A percentile compares a stretch with the other conserved stretches of the same genome.
These are phyloP conservation scores for Halocaridina rubra DNA, from an alignment of 2,888 invertebrate genomes.

Conservation along the genomic window DNA sequence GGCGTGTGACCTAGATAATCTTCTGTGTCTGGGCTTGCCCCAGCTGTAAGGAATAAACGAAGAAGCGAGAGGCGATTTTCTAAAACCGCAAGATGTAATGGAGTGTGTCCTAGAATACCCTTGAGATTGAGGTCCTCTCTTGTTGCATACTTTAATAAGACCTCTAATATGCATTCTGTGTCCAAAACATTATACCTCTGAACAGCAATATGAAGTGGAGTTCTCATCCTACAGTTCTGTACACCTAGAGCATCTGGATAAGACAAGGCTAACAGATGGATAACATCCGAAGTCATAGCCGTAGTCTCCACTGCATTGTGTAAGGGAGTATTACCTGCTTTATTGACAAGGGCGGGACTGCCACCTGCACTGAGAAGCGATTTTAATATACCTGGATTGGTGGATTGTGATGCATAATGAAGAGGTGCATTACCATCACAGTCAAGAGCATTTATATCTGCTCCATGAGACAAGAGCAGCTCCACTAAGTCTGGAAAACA, in stretches of 20 bases:
- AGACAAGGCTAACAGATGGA: slow-evolving; percentile 15
- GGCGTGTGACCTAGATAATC: slow-evolving; percentile 65
- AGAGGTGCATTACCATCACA: slow-evolving; percentile 38
- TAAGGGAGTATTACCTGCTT: slow-evolving; percentile 47
- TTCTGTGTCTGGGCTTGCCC: slow-evolving; percentile 64
- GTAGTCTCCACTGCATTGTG: slow-evolving; percentile 47
- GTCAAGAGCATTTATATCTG: slow-evolving; percentile 34
- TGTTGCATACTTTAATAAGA: slow-evolving; percentile 32
- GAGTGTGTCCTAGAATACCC: slow-evolving; percentile 62
- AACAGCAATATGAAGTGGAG: slow-evolving; percentile 45
- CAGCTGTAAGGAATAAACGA: slow-evolving; percentile 63
- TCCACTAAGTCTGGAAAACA: slow-evolving; percentile 51
- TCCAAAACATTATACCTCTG: slow-evolving; percentile 39
- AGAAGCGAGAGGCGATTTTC: slow-evolving; percentile 61
- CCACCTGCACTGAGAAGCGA: slow-evolving; percentile 27
- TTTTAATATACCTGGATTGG: slow-evolving; percentile 34
- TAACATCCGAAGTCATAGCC: slow-evolving; percentile 30
- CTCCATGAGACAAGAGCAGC: slow-evolving; percentile 42
- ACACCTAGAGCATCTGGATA: slow-evolving; percentile 28
- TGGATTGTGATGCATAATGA: slow-evolving; percentile 37
- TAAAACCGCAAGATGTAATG: slow-evolving; percentile 65
- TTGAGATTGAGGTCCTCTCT: slow-evolving; percentile 29
- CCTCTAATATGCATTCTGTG: slow-evolving; percentile 25
- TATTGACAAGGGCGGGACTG: slow-evolving; percentile 21
- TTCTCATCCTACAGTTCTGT: slow-evolving; percentile 31